These are phyloP conservation scores for Podargus strigoides DNA, from an alignment of 2,797 vertebrate species.

Conservation along the genomic window DNA sequence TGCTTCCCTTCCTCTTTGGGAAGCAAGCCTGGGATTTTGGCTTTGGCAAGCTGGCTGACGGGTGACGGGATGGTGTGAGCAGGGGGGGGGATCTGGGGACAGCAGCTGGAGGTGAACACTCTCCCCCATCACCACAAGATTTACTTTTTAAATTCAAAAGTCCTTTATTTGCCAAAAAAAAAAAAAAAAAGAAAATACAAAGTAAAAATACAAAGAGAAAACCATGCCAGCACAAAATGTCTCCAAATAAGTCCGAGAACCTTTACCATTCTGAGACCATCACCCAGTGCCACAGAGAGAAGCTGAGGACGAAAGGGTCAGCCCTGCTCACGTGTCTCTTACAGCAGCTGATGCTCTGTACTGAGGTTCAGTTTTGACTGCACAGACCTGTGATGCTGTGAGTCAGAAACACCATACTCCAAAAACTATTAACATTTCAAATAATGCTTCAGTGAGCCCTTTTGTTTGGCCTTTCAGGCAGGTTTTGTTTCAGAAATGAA, in stretches of 20 bases:
- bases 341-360: neutral
- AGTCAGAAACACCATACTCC: neutral
- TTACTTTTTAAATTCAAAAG: neutral
- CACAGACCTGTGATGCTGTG: neutral
- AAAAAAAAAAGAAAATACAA: slow-evolving; percentile 42
- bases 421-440: no score
- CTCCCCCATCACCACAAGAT: neutral
- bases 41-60: neutral
- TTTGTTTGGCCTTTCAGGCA: neutral
- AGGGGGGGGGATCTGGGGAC: neutral
- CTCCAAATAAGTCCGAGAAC: slow-evolving; percentile 67
- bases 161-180: slow-evolving; percentile 72
- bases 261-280: slow-evolving; percentile 34
- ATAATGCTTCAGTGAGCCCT: neutral
- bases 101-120: neutral
- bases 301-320: neutral
- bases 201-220: slow-evolving; percentile 58
- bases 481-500: neutral
- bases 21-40: neutral
- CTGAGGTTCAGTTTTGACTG: slow-evolving; percentile 16
- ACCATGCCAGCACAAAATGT: slow-evolving; percentile 64
- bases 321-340: neutral
- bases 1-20: neutral
- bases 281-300: neutral
- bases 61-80: neutral